Conservation (phyloP, 2,888 invertebrate species). For the Rhyacophila evoluta region DNA sequence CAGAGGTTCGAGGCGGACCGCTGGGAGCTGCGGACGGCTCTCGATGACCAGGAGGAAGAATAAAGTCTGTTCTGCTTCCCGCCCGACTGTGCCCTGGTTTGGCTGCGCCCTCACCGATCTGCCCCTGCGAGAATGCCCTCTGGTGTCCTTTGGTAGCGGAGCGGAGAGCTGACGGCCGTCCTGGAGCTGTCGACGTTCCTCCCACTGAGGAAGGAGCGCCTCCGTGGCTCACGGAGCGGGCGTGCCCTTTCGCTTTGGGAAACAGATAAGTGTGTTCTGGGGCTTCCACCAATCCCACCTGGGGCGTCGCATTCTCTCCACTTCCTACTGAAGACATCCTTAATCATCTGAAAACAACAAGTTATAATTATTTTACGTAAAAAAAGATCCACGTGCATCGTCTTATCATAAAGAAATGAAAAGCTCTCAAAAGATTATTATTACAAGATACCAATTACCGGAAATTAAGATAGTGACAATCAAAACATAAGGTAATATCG, state of each 20-base stretch:
- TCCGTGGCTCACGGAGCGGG: constrained; percentile 88
- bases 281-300: constrained; percentile 67
- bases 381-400: not conserved
- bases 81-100: constrained; percentile 82
- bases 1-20: constrained; percentile 66
- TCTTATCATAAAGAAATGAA: too few species aligned
- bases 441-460: not conserved
- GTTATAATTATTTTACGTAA: not conserved
- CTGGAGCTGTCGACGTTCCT: constrained; percentile 61
- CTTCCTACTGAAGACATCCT: constrained; percentile 78
- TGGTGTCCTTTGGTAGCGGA: constrained; percentile 82
- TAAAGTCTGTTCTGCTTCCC: constrained; percentile 90
- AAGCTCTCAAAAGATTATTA: not conserved
- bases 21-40: constrained; percentile 69
- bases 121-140: constrained; percentile 88
- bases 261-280: constrained; percentile 70
- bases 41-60: constrained; percentile 87
- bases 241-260: constrained; percentile 75
- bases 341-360: constrained; percentile 70
- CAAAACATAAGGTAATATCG: constrained; percentile 47
- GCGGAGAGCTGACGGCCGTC: constrained; percentile 79
- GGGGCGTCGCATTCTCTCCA: constrained; percentile 69
- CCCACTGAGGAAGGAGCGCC: constrained; percentile 70
- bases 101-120: constrained; percentile 74
- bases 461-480: not conserved